phyloP scores from a whole-genome alignment of 2,888 invertebrate species.

The Ormia ochracea region DNA sequence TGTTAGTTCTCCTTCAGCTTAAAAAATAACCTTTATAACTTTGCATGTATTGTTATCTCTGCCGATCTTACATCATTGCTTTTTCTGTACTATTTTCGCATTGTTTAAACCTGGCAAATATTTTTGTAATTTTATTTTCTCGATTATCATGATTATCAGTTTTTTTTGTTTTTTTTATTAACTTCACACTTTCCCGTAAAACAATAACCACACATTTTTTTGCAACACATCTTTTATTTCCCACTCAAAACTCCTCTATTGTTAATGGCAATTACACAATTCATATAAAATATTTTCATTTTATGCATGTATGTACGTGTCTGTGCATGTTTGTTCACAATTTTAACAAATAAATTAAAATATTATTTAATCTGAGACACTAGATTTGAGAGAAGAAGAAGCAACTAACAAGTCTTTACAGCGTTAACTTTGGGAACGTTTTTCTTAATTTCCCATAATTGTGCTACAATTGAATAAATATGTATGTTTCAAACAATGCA shows the following conservation, averaged over 20 bases:
- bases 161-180: neutral
- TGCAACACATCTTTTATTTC: neutral
- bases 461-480: neutral
- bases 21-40: too few relatives aligned
- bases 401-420: constrained; percentile 25
- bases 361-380: constrained; percentile 50
- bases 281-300: neutral
- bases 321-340: neutral
- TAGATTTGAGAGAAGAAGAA: neutral
- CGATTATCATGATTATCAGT: neutral
- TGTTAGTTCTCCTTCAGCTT: too few relatives aligned
- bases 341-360: constrained; percentile 29
- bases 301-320: neutral
- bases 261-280: constrained; percentile 1
- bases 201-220: neutral
- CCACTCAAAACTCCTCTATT: neutral
- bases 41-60: too few relatives aligned
- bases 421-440: constrained; percentile 45
- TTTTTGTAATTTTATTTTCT: neutral
- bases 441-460: constrained; percentile 55
- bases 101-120: too few relatives aligned
- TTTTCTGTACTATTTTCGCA: too few relatives aligned
- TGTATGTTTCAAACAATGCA: neutral
- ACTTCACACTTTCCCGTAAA: neutral
- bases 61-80: too few relatives aligned